A percentile compares a stretch with the other conserved stretches of the same genome.
These are phyloP conservation scores for Tipula vernalis DNA, from an alignment of 2,888 invertebrate genomes.

Conservation along the genomic window DNA sequence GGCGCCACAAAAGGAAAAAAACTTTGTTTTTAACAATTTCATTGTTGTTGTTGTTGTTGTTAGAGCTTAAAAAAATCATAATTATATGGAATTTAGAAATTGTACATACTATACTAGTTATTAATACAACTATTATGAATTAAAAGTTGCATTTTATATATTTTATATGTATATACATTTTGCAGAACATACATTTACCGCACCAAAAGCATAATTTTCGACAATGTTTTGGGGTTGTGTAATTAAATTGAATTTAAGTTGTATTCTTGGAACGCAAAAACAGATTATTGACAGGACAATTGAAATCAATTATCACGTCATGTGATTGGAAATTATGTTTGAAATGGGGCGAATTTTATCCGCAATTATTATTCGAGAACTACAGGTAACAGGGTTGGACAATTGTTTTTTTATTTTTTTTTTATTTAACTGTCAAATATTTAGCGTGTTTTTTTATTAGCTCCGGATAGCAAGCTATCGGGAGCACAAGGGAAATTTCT, in stretches of 20 bases:
- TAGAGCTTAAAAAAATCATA: not conserved
- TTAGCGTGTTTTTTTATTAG: too few relatives aligned
- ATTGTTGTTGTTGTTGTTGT: not conserved
- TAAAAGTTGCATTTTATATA: not conserved
- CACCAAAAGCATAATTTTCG: not conserved
- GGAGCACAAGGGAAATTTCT: too few relatives aligned
- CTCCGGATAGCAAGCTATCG: too few relatives aligned
- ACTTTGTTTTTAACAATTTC: not conserved
- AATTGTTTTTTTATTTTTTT: not conserved
- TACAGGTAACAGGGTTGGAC: not conserved
- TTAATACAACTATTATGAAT: not conserved
- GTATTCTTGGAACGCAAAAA: not conserved
- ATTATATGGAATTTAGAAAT: not conserved
- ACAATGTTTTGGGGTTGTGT: not conserved
- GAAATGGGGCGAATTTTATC: not conserved
- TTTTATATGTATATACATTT: not conserved
- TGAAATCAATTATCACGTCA: not conserved
- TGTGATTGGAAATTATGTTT: not conserved
- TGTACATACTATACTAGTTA: not conserved
- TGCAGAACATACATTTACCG: not conserved
- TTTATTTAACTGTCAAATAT: too few relatives aligned
- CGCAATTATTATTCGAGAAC: not conserved
- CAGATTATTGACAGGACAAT: not conserved
- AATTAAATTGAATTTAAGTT: not conserved
- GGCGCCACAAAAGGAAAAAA: not conserved